Percentiles rank a stretch among this genome's conserved stretches.
These are phyloP conservation scores for Bimastos eiseni DNA, from an alignment of 2,888 invertebrate genomes.

Conservation along the genomic window DNA sequence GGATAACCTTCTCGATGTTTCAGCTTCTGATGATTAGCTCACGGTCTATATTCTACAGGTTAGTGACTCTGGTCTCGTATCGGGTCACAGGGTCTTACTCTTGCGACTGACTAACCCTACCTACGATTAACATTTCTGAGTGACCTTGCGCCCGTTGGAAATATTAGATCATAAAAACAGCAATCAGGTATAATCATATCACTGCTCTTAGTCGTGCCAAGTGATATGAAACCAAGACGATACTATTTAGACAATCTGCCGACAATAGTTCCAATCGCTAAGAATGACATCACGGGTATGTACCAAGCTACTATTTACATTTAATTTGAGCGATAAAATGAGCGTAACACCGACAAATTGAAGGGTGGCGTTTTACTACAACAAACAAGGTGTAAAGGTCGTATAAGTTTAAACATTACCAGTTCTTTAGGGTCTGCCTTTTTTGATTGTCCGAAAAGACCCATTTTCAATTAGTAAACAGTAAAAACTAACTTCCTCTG, in stretches of 20 bases:
- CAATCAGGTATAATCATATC: neutral
- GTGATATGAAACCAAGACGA: neutral
- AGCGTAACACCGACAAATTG: neutral
- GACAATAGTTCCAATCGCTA: neutral
- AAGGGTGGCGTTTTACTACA: neutral
- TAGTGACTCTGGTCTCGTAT: too few relatives aligned
- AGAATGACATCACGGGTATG: neutral
- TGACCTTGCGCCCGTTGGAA: too few relatives aligned
- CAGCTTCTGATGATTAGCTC: too few relatives aligned
- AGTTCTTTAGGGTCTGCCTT: slow-evolving; percentile 41
- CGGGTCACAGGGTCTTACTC: too few relatives aligned
- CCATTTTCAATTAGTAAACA: slow-evolving; percentile 33
- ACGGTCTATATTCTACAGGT: too few relatives aligned
- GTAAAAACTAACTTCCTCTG: neutral
- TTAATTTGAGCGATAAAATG: neutral
- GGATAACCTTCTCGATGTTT: too few relatives aligned
- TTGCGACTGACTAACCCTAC: too few relatives aligned
- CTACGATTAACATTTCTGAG: too few relatives aligned
- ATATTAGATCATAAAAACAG: too few relatives aligned
- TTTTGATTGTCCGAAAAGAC: slow-evolving; percentile 42
- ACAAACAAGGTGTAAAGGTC: neutral
- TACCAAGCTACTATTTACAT: neutral
- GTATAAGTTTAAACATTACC: slow-evolving; percentile 31
- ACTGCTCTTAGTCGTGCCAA: neutral
- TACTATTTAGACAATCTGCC: neutral